Percentiles rank a stretch among this genome's conserved stretches.
Evolutionary conservation across 2,797 vertebrate species (phyloP).

Genomic region (Acanthopagrus latus): DNA sequence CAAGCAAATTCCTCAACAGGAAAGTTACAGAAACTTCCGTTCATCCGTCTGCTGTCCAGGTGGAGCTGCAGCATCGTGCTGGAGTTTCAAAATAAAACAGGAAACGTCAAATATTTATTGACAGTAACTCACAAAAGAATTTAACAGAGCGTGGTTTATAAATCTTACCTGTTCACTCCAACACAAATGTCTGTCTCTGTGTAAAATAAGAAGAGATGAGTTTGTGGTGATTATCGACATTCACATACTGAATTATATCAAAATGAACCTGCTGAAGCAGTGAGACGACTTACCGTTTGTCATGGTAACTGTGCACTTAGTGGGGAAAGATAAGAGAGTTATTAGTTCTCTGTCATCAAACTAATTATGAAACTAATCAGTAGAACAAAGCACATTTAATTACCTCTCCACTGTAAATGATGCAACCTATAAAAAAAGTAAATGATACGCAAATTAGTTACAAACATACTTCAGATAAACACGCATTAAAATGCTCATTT

Average conservation of each 20-base stretch:
- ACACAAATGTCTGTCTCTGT: slow-evolving; percentile 72
- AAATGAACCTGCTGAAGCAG: neutral
- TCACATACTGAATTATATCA: neutral
- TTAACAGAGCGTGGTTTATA: neutral
- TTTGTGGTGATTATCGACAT: neutral
- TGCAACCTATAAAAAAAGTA: slow-evolving; percentile 72
- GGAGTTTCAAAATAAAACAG: slow-evolving; percentile 13
- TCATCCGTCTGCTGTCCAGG: slow-evolving; percentile 36
- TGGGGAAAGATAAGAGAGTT: slow-evolving; percentile 13
- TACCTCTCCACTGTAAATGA: slow-evolving; percentile 74
- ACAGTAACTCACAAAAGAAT: neutral
- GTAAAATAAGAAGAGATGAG: neutral
- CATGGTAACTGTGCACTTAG: slow-evolving; percentile 70
- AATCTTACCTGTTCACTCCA: slow-evolving; percentile 77
- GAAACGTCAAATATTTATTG: neutral
- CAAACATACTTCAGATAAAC: neutral
- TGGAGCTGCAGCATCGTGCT: slow-evolving; percentile 68
- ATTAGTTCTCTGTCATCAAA: neutral
- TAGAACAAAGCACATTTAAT: slow-evolving; percentile 23
- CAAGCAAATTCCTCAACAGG: slow-evolving; percentile 70
- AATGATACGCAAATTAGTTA: neutral
- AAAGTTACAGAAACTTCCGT: slow-evolving; percentile 54
- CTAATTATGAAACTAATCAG: neutral
- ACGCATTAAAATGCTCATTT: neutral
- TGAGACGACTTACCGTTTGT: slow-evolving; percentile 68